Conservation (phyloP, 2,113 vertebrate species). For the Stomatorhinus ivindoensis region DNA sequence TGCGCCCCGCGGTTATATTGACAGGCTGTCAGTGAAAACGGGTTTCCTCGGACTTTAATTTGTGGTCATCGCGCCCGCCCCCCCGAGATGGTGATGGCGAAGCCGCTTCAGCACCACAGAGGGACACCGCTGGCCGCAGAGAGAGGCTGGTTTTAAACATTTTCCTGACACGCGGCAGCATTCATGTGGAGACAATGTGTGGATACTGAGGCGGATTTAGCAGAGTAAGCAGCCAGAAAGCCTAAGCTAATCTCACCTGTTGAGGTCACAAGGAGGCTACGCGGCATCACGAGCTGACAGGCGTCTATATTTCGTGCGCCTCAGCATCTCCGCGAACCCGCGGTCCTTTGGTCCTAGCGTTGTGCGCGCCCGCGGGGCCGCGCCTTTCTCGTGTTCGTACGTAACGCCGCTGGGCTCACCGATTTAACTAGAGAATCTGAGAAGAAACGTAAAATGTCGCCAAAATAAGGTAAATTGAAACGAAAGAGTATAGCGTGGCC, state of each 20-base stretch:
- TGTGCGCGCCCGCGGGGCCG: neutral
- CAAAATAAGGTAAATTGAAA: neutral
- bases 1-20: neutral
- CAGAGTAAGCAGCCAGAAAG: slow-evolving; percentile 23
- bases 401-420: neutral
- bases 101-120: neutral
- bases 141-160: neutral
- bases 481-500: neutral
- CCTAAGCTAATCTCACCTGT: slow-evolving; percentile 31
- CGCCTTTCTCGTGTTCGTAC: neutral
- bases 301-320: neutral
- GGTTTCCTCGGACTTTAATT: neutral
- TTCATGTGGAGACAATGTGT: neutral
- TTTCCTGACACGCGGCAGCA: neutral
- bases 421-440: neutral
- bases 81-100: neutral
- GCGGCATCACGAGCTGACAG: neutral
- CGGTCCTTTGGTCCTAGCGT: neutral
- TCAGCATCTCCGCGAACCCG: neutral
- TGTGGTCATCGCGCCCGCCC: neutral
- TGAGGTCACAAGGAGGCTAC: slow-evolving; percentile 7
- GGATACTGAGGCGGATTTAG: neutral
- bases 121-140: neutral
- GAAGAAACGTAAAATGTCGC: neutral
- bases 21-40: neutral